Base-by-base conservation (phyloP, 1,140 invertebrate genomes). In the Leptinotarsa undecemlineata region DNA sequence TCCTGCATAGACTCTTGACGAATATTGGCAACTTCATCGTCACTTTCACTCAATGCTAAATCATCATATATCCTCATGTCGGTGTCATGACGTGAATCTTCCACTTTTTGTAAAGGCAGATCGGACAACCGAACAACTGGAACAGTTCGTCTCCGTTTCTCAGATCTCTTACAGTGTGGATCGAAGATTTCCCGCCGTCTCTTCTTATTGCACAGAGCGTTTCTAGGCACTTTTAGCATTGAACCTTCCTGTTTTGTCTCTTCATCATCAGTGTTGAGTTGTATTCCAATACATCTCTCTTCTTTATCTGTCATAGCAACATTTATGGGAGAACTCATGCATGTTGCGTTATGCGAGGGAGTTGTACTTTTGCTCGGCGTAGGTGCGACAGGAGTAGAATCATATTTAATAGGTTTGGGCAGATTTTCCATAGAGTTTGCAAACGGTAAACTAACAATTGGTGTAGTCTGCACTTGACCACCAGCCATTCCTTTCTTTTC, bases 61-160 rank as follows among this genome's bases (percentile, higher is more conserved):
- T 95, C 93, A 60, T 92, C 91, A 73, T 92, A 89, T 66, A 93
- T 92, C 73, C 83, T 84, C 74, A 81, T 81, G 73, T 78, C 77
- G 64, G 70, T 77, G 14, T 71, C 72, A 68, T 77, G 78, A 20
- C 73, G 60, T 11, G 33, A 42, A 11, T 42, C 8, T 42, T 11
- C 33, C 2, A 42, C 33, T 33, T 8, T 8, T 33, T 0, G 33
- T 8, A 33, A 33, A 57, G 99, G 87, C 72, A 98, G 92, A 1
- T 94, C 95, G 0, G 96, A 96, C 76, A 99, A 87, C 0, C 97
- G 96, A 15, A 99, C 96, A 0, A 98, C 91, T 0, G 98, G 98
- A 87, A 99, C 97, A 1, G 97, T 98, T 70, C 98, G 88, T 17
- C 96, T 88, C 26, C 98, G 87, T 85, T 99, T 98, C 0, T 95